Base-by-base conservation (phyloP, 2,888 invertebrate species). In the Dasysyrphus tricinctus region DNA sequence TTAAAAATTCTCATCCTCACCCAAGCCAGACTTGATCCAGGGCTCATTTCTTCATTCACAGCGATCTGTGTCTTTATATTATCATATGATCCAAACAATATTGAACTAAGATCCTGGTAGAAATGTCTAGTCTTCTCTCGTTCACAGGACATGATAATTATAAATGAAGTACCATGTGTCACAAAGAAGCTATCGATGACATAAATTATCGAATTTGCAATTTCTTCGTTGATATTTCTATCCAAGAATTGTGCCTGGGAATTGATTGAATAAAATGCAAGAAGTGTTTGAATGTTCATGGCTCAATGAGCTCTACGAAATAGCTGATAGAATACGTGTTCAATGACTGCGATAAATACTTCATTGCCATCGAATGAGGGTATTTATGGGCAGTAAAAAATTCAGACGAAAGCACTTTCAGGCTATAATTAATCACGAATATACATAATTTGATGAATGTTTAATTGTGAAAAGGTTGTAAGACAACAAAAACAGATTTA, bases 181-280 rank as follows among this genome's bases (percentile, higher is more conserved):
- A 32, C 65, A 29, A 47, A 65, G 6, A 47, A 65, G 0, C 6
- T 16, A 4, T 65, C 47, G 11, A 65, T 65, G 0, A 65, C 44
- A 65, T 32, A 47, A 47, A 65, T 19, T 3, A 65, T 5, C 1
- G 65, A 65, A 34, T 47, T 16, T 16, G 63, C 63, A 32, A 65
- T 65, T 47, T 65, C 63, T 29, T 47, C 63, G 5, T 65, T 65
- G 16, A 65, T 65, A 32, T 65, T 47, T 11, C 61, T 42, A 11
- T 63, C 61, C n/a, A 4, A 0, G 9, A 63, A 63, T 24, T 19
- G 59, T 59, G 39, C 19, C 2, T 39, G 19, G 24, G 59, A 59
- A 24, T 59, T 59, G 6, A 59, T 59, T 24, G 39, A 39, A 14
- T 59, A 59, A 39, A 59, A 59, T 39, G 59, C 7, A 7, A 65